A percentile compares a stretch with the other conserved stretches of the same genome.
Conservation (phyloP, 2,113 vertebrate species). For the Indri indri region DNA sequence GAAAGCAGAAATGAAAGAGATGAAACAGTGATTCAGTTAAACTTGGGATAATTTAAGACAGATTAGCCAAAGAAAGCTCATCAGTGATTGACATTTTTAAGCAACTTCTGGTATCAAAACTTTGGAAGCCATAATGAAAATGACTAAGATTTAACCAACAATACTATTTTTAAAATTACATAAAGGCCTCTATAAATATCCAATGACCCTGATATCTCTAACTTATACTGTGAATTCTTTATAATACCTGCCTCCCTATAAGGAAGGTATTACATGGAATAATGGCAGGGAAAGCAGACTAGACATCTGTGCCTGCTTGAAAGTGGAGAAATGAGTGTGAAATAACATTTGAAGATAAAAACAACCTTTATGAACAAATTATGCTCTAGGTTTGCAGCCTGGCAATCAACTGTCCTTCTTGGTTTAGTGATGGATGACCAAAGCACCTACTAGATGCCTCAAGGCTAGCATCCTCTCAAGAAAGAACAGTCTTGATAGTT, state of each 20-base stretch:
- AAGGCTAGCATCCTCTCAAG: neutral
- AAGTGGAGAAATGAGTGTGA: neutral
- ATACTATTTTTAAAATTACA: conserved; percentile 30
- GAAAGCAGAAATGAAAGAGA: neutral
- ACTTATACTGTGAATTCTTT: conserved; percentile 15
- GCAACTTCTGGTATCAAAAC: conserved; percentile 38
- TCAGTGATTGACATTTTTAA: conserved; percentile 16
- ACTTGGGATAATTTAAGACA: neutral
- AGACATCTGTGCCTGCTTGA: neutral
- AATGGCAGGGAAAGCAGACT: neutral
- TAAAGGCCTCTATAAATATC: conserved; percentile 1
- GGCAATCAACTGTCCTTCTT: neutral
- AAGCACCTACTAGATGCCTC: neutral
- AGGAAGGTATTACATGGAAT: neutral
- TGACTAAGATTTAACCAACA: conserved; percentile 56
- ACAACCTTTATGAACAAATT: neutral
- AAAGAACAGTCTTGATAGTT: neutral
- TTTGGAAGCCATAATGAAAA: conserved; percentile 31
- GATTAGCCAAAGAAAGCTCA: conserved; percentile 26
- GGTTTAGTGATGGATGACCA: neutral
- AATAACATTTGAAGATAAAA: neutral
- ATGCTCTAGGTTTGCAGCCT: neutral
- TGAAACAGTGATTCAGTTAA: neutral
- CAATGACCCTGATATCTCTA: neutral
- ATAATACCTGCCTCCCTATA: neutral